Conservation (phyloP, 2,888 invertebrate species). For the Latheticus oryzae region DNA sequence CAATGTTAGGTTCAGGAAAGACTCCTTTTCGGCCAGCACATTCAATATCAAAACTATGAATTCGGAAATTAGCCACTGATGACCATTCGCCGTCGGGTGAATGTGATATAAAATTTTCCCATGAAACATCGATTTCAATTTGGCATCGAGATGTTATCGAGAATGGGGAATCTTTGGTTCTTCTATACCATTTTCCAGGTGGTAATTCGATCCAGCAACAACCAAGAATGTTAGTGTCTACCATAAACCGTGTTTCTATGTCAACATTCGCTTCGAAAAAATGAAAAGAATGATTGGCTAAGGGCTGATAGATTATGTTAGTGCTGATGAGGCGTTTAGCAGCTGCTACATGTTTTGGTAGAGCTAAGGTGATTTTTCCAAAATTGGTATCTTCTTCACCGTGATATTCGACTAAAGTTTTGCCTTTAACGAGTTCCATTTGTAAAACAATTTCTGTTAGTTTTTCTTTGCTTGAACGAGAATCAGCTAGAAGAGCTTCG, state of each 20-base stretch:
- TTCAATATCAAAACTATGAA: constrained; percentile 99
- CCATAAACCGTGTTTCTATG: constrained; percentile 98
- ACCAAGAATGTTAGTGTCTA: constrained; percentile 92
- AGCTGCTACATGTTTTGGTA: constrained; percentile 85
- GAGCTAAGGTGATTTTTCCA: constrained; percentile 84
- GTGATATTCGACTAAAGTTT: constrained; percentile 90
- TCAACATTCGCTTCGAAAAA: constrained; percentile 96
- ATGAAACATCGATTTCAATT: constrained; percentile 90
- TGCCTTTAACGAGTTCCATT: constrained; percentile 82
- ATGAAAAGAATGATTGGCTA: constrained; percentile 71
- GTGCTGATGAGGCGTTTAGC: constrained; percentile 86
- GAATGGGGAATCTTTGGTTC: constrained; percentile 63
- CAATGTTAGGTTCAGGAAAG: constrained; percentile 96
- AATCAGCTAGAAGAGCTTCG: constrained; percentile 80
- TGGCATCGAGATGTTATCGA: constrained; percentile 81
- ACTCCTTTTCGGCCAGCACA: constrained; percentile 98
- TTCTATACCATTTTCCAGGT: constrained; percentile 78
- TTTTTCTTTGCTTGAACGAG: constrained; percentile 82
- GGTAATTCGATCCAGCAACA: constrained; percentile 98
- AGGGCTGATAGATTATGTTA: constrained; percentile 68
- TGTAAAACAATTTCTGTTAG: constrained; percentile 84
- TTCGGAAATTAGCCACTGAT: constrained; percentile 94
- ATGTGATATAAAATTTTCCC: constrained; percentile 89
- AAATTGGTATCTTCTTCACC: constrained; percentile 82
- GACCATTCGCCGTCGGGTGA: constrained; percentile 97